Evolutionary conservation across 2,797 vertebrate genomes (phyloP).

Genomic region (Simalia tracyae): DNA sequence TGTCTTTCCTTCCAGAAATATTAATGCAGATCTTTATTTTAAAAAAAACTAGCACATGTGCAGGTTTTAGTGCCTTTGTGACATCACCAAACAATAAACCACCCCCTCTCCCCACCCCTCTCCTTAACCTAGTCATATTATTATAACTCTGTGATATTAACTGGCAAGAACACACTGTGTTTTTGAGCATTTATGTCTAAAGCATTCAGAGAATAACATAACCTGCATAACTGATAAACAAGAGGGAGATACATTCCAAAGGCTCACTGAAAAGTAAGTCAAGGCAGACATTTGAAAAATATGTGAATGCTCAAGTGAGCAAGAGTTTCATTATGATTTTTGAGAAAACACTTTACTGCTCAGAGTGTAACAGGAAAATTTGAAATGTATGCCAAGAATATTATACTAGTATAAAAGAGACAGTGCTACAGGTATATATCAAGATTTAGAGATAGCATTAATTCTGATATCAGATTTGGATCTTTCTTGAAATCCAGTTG

Average conservation of each 20-base stretch:
- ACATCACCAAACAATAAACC: no score
- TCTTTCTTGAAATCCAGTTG: neutral
- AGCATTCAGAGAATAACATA: neutral
- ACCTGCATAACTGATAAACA: neutral
- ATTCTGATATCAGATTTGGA: neutral
- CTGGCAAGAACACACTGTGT: neutral
- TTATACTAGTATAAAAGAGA: neutral
- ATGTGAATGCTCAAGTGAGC: neutral
- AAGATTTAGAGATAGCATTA: neutral
- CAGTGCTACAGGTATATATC: neutral
- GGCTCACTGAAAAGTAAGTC: neutral
- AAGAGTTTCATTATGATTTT: neutral
- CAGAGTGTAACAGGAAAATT: neutral
- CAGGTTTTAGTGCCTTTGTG: neutral
- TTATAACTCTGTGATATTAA: neutral
- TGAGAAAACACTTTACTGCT: neutral
- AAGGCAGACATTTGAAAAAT: neutral
- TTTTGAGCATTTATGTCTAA: neutral
- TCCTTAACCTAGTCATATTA: neutral
- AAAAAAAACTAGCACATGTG: neutral
- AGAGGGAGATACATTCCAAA: neutral
- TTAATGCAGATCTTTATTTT: neutral
- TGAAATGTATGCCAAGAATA: neutral
- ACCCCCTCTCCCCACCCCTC: neutral
- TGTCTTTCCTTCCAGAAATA: neutral